Percentiles rank a stretch among this genome's conserved stretches.
phyloP scores from a whole-genome alignment of 2,797 vertebrate species.

The Eulemur albifrons region DNA sequence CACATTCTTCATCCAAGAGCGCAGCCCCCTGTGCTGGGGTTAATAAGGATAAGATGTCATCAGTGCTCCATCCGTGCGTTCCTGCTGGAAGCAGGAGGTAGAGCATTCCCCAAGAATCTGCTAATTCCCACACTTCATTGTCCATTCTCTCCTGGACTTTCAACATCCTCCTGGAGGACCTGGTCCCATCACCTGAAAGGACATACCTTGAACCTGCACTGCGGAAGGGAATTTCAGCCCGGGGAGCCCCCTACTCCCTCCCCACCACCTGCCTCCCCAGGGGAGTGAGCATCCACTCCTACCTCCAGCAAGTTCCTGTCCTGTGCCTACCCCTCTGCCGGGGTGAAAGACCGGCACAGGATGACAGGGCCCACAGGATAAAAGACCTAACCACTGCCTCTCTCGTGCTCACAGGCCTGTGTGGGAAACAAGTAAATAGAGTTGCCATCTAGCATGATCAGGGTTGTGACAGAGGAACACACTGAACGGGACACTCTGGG shows the following conservation, averaged over 20 bases:
- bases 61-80: fast-evolving
- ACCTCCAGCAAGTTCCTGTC: neutral
- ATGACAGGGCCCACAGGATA: neutral
- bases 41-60: neutral
- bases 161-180: neutral
- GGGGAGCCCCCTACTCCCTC: too few species aligned
- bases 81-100: neutral
- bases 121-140: neutral
- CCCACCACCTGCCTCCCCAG: neutral
- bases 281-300: neutral
- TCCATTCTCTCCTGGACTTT: neutral
- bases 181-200: neutral
- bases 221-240: neutral
- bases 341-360: neutral
- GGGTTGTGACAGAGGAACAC: neutral
- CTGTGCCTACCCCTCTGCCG: neutral
- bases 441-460: fast-evolving
- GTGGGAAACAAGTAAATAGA: too few species aligned
- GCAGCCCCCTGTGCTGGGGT: neutral
- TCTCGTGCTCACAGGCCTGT: neutral
- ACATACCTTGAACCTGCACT: too few species aligned
- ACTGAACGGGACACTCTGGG: fast-evolving
- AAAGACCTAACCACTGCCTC: neutral
- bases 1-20: neutral
- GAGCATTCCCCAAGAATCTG: neutral